Base-by-base conservation (phyloP, 2,888 invertebrate genomes). In the Apamea monoglypha region DNA sequence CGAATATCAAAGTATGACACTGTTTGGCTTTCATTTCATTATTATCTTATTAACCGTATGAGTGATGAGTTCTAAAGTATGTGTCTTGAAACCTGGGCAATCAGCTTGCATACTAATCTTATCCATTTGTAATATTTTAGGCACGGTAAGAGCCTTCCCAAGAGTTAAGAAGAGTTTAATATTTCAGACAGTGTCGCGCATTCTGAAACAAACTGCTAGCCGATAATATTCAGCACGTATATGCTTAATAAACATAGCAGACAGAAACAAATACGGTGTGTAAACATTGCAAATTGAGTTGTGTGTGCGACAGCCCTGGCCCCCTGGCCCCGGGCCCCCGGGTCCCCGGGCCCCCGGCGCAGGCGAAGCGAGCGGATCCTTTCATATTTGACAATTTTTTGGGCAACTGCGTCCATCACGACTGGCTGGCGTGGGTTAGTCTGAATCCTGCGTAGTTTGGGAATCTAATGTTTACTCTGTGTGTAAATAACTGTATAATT, bases 321-420 rank as follows among this genome's bases (percentile, higher is more conserved):
- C 29, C 21, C 29, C 21, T 0, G n/a, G n/a, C 25, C 64, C 64
- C 14, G 16, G 25, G 18, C 21, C 59, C 36, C 61, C 59, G n/a
- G 12, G n/a, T n/a, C 12, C 44, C 29, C 29, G 68, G 29, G 47
- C n/a, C 29, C 36, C 32, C 18, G 32, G 21, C 78, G n/a, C 18
- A n/a, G 67, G 56, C 68, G 40, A n/a, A n/a, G 18, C 21, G 71
- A 72, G 74, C 75, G 69, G 50, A 78, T 76, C 78, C 86, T 76
- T 83, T 84, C 81, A 87, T 88, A 88, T 91, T 91, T 87, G 86
- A 72, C 87, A 88, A 88, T 90, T 90, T 90, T 89, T 90, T 87
- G 85, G 86, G 80, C 85, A 87, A 87, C 85, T 88, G 89, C 82
- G 47, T 77, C 70, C 84, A 76, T 82, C 75, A 80, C 87, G 87